Base-by-base conservation (phyloP, 2,113 vertebrate genomes). In the Hylia prasina region DNA sequence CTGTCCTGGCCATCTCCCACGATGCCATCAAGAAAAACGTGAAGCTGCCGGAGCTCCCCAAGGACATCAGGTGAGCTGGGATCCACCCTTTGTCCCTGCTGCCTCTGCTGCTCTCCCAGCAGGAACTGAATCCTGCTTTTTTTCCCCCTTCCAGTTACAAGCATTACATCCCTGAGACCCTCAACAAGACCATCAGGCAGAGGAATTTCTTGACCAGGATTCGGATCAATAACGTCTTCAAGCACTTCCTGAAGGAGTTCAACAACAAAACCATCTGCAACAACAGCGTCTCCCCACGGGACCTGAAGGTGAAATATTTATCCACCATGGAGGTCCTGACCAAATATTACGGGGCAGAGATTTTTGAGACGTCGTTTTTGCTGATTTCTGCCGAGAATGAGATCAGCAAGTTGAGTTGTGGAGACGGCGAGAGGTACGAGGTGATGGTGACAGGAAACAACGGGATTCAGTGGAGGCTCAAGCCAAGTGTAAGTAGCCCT, bases 151-250 rank as follows among this genome's bases (percentile, higher is more conserved):
- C 63, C 89, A 99, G 99, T 85, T 99, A 99, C 77, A 99, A 99
- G 77, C 97, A 98, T 50, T 99, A 99, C 92, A 99, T 99, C 96
- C 99, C 99, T 0, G 99, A 99, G 94, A 98, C 97, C 2, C 86
- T 99, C 96, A 99, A 99, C 97, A 98, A 96, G 35, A 98, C 98
- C 72, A 99, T 99, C 96, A 99, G 98, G 90, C 99, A 99, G 95
- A 99, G 99, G 93, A 99, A 99, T 82, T 89, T 99, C 85, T 94
- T 99, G 81, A 99, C 99, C 15, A 98, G 99, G 75, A 98, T 99
- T 82, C 98, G 99, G 54, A 99, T 99, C 96, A 99, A 98, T 92
- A 99, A 99, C 6, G 99, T 99, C 72, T 99, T 99, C 96, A 99
- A 99, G 97, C 99, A 99, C 90, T 99, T 99, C 96, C 98, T 99